A percentile compares a stretch with the other conserved stretches of the same genome.
Conservation (phyloP, 2,113 vertebrate genomes). For the Galemys pyrenaicus region DNA sequence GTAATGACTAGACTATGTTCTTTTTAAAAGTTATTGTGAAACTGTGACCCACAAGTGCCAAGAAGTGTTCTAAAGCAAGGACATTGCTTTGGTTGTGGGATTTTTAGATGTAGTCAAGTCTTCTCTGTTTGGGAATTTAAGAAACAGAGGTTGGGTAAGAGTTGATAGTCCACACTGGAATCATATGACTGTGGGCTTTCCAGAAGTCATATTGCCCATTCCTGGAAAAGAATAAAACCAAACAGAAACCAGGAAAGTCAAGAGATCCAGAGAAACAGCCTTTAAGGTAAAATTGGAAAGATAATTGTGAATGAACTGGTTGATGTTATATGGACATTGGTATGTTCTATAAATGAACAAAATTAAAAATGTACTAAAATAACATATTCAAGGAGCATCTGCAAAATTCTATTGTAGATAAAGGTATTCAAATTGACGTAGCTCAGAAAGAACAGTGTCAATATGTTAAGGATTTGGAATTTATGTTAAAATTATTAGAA, state of each 20-base stretch:
- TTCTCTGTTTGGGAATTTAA: background rate
- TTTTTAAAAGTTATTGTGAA: constrained; percentile 52
- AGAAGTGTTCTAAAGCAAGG: background rate
- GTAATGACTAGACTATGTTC: constrained; percentile 63
- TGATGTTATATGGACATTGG: background rate
- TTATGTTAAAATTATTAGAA: background rate
- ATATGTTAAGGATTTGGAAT: background rate
- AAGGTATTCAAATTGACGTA: background rate
- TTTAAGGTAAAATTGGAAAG: background rate
- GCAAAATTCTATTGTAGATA: background rate
- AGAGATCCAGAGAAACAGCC: background rate
- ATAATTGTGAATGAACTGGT: background rate
- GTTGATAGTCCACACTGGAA: background rate
- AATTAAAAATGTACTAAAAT: background rate
- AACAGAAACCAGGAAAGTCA: background rate
- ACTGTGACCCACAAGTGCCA: background rate
- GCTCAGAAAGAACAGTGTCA: background rate
- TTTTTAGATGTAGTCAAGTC: background rate
- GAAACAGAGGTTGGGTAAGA: background rate
- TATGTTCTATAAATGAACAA: background rate
- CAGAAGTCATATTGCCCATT: background rate
- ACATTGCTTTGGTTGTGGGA: background rate
- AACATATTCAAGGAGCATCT: background rate
- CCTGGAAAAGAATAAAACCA: background rate
- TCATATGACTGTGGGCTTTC: background rate